Conservation (phyloP, 2,113 vertebrate species). For the Bufo bufo region DNA sequence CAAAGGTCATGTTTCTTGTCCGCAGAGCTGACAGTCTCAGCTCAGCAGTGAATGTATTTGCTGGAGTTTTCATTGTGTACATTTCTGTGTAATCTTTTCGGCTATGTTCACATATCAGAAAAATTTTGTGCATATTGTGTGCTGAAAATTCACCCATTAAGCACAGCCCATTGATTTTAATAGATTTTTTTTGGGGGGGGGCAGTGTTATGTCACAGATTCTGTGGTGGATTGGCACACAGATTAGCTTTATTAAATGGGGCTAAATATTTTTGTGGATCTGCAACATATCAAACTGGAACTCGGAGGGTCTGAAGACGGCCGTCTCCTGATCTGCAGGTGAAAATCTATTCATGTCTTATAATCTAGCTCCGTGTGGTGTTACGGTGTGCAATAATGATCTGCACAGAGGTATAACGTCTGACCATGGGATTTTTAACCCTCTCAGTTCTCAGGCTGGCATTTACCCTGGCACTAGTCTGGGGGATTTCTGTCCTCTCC, state of each 20-base stretch:
- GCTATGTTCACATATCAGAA: no score
- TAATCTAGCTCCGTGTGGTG: not conserved
- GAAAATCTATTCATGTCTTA: not conserved
- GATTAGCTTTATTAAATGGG: no score
- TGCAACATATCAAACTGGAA: no score
- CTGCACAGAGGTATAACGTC: not conserved
- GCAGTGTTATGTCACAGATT: no score
- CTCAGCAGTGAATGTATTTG: not conserved
- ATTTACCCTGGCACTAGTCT: slow-evolving; percentile 19
- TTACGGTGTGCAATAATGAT: not conserved
- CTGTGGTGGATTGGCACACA: no score
- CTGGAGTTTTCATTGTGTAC: not conserved
- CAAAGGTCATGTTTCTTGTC: not conserved
- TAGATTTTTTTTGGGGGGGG: no score
- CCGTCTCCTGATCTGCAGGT: not conserved
- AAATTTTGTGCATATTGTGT: no score
- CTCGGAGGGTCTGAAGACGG: no score
- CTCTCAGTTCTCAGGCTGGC: not conserved
- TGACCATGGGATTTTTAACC: not conserved
- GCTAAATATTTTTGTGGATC: no score
- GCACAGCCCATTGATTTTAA: no score
- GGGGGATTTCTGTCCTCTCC: slow-evolving; percentile 47
- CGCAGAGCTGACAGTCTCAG: not conserved
- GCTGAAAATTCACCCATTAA: no score
- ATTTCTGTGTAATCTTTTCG: not conserved